Evolutionary conservation across 2,113 vertebrate species (phyloP), one percentile per base, ranked within the genome.

Genomic region (Hippocampus barbouri): DNA sequence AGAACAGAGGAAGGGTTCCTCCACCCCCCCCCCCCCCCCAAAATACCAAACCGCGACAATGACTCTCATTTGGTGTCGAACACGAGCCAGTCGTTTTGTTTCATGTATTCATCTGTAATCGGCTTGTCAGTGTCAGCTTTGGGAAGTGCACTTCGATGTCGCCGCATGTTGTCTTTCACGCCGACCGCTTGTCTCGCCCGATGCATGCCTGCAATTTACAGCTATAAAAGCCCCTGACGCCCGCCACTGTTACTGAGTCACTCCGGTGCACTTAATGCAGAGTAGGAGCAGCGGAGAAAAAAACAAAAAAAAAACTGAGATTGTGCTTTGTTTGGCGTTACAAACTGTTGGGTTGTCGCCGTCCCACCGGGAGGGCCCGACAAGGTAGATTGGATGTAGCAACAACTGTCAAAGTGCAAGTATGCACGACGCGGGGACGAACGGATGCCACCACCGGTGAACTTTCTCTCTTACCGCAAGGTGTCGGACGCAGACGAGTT

Each of bases 161-260:
- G 71, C 73, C 80, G 74, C 69, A 68, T 77, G 82, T 47, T 25
- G 16, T 80, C 79, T 79, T 80, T 38, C 34, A 75, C 79, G 57
- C 81, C 12, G 56, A 77, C 78, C 81, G 72, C 85, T 85, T 75
- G 84, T n/a, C 63, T 65, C 83, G 84, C 66, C 84, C 85, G 84
- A 85, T 84, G 83, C 86, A 83, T 77, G 79, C 69, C 74, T 53
- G 73, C 80, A 84, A 89, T 85, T 53, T 82, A 88, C 23, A 40
- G 73, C 69, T 66, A 83, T 88, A 87, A 88, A 87, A 86, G 85
- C 83, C 27, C 14, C 77, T 61, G 76, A 85, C 78, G 63, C 74
- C 74, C 73, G 79, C 84, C 68, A 68, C 86, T 85, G 86, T 81
- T 85, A 78, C 76, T 67, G n/a, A 77, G 70, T 71, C 82, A 78